Base-by-base conservation (phyloP, 2,113 vertebrate species). In the Bostrychus sinensis region DNA sequence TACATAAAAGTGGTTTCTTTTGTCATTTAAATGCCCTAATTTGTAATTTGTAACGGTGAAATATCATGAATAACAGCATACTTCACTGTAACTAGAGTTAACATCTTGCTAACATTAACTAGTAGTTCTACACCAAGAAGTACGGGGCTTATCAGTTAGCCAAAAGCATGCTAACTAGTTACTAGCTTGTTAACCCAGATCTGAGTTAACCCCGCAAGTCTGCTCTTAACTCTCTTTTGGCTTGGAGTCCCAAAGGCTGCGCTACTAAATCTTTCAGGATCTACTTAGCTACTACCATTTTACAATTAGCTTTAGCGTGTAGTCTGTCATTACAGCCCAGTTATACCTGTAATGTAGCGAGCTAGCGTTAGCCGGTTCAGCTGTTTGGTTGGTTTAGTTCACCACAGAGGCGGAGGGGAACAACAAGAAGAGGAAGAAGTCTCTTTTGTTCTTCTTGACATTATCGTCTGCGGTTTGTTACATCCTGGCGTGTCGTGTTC, bases 361-460 rank as follows among this genome's bases (percentile, higher is more conserved):
- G 75, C 75, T 79, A 59, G 61, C 70, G 51, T 77, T 88, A 88
- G 81, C 86, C 62, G 70, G 77, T 61, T 77, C 76, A 84, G 80
- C 84, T 56, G 63, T 66, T 72, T 50, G 25, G 13, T 14, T 16
- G 11, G 16, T 70, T 89, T 83, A 86, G 71, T 83, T 77, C 20
- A 22, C 67, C 55, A 7, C 64, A 73, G 62, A 56, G 36, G 71
- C 56, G 26, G 23, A 38, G 53, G 32, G 51, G n/a, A 64, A 73
- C 37, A 77, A 73, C 16, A n/a, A n/a, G n/a, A n/a, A 46, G 43
- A 41, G 17, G 39, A 62, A 80, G n/a, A 63, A 84, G 74, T 75
- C 54, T 80, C 80, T 86, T 81, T 87, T 84, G 81, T 87, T 83
- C 72, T 74, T 12, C 59, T 80, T 66, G 64, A 58, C 85, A 83